Evolutionary conservation across 2,888 invertebrate genomes (phyloP), one percentile per base, ranked within the genome.

Genomic region (Synergus laeviventris): DNA sequence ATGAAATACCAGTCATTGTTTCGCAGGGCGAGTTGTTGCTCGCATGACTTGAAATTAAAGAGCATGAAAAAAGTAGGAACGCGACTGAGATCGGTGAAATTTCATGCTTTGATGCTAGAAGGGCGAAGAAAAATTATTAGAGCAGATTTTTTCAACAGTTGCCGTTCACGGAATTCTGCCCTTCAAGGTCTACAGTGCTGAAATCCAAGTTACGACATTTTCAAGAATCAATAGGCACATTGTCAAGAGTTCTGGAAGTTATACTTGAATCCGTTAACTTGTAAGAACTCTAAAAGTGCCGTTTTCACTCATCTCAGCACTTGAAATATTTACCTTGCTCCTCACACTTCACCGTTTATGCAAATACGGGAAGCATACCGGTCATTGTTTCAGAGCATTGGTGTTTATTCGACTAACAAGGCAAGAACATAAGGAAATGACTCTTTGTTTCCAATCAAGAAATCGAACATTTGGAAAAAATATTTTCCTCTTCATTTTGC

Each of bases 1-100:
- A 84, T 83, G 85, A 56, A 78, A 78, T 76, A 74, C 75, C 75
- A 80, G 75, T 79, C 78, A 81, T 78, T 79, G 78, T 78, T 79
- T 76, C 31, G 56, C 36, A 64, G 75, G 70, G 59, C 78, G 75
- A 75, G 62, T 76, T 73, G 66, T 70, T 77, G 77, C 77, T 81
- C 76, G 75, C 64, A 62, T 70, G 59, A 60, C 61, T 74, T 42
- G 24, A 31, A 21, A 75, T 54, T 49, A n/a, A 61, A 24, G 39
- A 24, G 60, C 73, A 79, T 78, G 78, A 78, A 79, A 70, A 70
- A 70, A 21, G 12, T 64, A 21, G 18, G 39, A 16, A 45, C 45
- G 64, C 42, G 31, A 45, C 49, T 70, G 5, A 49, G 31, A 49
- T 49, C 31, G 9, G 18, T 1, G 21, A 21, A 38, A 11, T 62